Evolutionary conservation across 2,113 vertebrate genomes (phyloP).

Genomic region (Butorides virescens): DNA sequence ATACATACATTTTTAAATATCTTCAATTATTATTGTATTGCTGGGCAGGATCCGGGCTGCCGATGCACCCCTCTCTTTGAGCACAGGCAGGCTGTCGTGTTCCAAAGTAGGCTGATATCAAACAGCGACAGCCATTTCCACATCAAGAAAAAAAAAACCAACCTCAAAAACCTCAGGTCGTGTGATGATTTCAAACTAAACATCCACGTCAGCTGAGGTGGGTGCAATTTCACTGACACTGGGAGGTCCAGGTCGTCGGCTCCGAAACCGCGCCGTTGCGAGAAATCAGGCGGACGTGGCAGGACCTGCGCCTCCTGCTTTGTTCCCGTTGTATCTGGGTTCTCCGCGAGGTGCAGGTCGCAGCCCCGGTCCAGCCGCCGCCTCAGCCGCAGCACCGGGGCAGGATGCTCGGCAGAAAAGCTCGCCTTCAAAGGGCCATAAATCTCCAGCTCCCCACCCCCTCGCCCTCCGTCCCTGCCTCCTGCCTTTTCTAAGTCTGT

Average conservation of each 20-base stretch:
- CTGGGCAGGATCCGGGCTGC: neutral
- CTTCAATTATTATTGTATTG: constrained; percentile 52
- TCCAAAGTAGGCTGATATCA: neutral
- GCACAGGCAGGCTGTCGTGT: neutral
- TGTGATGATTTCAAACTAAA: constrained; percentile 20
- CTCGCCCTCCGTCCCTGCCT: constrained; percentile 21
- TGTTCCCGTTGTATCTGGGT: neutral
- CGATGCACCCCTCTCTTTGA: neutral
- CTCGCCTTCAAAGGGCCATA: constrained; percentile 51
- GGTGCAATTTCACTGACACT: neutral
- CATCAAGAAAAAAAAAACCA: neutral
- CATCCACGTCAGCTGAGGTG: neutral
- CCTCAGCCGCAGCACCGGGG: constrained; percentile 21
- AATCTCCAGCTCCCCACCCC: constrained; percentile 52
- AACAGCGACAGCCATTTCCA: neutral
- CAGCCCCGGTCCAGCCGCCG: neutral
- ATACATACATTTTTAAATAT: constrained; percentile 70
- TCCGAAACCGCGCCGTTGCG: neutral
- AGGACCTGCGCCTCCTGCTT: neutral
- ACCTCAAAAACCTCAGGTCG: constrained; percentile 41
- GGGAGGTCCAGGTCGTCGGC: neutral
- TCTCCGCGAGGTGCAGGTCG: neutral
- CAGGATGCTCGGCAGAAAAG: constrained; percentile 38
- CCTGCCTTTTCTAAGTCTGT: constrained; percentile 60
- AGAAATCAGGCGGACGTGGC: neutral